A percentile compares a stretch with the other conserved stretches of the same genome.
phyloP scores from a whole-genome alignment of 2,113 vertebrate species.

The Tricholaema leucomelas region DNA sequence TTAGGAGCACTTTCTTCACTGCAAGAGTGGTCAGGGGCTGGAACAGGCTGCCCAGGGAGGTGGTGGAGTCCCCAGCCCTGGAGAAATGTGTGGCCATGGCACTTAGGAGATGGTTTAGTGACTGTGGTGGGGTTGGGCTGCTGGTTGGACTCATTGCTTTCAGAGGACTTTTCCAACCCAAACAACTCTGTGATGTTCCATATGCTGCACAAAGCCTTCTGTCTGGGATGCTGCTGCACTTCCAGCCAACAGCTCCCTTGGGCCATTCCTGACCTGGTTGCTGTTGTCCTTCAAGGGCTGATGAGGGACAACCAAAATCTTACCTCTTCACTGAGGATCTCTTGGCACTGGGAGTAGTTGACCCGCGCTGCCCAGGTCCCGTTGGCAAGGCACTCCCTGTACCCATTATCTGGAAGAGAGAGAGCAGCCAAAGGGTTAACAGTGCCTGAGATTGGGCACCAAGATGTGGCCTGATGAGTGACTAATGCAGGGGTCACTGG shows the following conservation, averaged over 20 bases:
- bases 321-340: constrained; percentile 88
- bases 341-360: constrained; percentile 89
- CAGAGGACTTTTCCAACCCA: too few relatives aligned
- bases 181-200: too few relatives aligned
- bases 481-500: background rate
- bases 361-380: constrained; percentile 86
- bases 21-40: too few relatives aligned
- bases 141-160: too few relatives aligned
- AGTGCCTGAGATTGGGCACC: background rate
- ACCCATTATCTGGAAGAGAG: constrained; percentile 82
- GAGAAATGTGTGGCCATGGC: too few relatives aligned
- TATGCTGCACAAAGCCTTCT: background rate
- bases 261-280: background rate
- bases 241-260: background rate
- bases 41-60: too few relatives aligned
- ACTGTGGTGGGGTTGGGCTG: too few relatives aligned
- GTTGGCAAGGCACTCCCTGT: constrained; percentile 85
- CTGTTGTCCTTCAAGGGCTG: background rate
- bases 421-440: background rate
- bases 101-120: too few relatives aligned
- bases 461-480: background rate
- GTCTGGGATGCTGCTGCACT: background rate
- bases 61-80: too few relatives aligned
- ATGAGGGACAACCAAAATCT: background rate
- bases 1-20: too few relatives aligned